Evolutionary conservation across 2,888 invertebrate genomes (phyloP).

Genomic region (Spatulosminthurus flaviceps): DNA sequence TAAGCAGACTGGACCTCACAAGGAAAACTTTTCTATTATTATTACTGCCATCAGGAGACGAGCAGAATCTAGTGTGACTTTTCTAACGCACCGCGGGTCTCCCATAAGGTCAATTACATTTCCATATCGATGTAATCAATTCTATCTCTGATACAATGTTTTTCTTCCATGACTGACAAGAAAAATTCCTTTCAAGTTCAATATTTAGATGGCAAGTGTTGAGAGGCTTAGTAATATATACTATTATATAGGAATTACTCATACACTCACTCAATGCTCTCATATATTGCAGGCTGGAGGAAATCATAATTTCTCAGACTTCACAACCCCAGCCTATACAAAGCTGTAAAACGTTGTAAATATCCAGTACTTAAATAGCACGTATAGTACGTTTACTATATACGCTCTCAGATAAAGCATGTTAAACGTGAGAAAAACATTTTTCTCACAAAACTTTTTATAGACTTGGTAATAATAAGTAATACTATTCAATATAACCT

Average conservation of each 20-base stretch:
- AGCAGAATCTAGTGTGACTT: conserved; percentile 6
- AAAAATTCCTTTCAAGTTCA: conserved; percentile 7
- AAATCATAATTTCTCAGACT: no score
- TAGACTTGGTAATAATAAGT: no score
- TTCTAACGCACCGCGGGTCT: conserved; percentile 43
- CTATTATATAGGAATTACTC: background rate
- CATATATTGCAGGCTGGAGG: background rate
- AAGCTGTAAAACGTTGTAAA: no score
- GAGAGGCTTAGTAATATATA: background rate
- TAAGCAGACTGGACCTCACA: conserved; percentile 35
- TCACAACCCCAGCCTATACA: no score
- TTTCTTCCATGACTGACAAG: conserved; percentile 7
- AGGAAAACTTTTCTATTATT: conserved; percentile 16
- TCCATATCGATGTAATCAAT: conserved; percentile 31
- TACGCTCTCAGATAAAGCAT: no score
- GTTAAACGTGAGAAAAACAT: no score
- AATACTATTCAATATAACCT: no score
- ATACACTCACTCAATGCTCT: background rate
- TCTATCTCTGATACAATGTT: background rate
- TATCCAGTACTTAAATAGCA: no score
- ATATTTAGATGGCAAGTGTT: conserved; percentile 12
- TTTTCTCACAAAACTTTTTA: no score
- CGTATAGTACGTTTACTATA: no score
- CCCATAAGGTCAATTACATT: conserved; percentile 35
- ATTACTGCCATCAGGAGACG: background rate